Base-by-base conservation (phyloP, 2,113 vertebrate species). In the Platysteira castanea region DNA sequence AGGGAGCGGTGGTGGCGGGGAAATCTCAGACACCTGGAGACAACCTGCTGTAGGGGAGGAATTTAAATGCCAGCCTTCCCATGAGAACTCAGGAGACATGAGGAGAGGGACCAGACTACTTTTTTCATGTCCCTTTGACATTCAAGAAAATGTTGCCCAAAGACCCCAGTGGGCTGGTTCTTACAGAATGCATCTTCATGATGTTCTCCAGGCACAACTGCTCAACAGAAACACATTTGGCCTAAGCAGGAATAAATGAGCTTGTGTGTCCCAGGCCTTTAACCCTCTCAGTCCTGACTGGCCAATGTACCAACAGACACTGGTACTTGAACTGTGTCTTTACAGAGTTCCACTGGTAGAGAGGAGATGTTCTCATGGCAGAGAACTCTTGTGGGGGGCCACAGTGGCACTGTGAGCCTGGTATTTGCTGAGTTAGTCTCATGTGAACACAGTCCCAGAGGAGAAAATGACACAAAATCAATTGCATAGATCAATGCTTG, bases 401-500 rank as follows among this genome's bases (percentile, higher is more conserved):
- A 78, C 5, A 2, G 28, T 52, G 23, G 26, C 65, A 53, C 87
- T 84, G 61, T 56, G 28, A 87, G 49, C 52, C 75, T 68, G 49
- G 15, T 42, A 87, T 92, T 90, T 93, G 53, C 52, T 69, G 79
- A 80, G 42, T 75, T 74, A 61, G 63, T 95, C 79, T 90, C 82
- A 59, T 87, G 79, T 46, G 76, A 84, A 90, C 35, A 53, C 26
- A 20, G 10, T 82, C 41, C 37, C 65, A 33, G 79, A 84, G 80
- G n/a, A 95, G 35, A 91, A 86, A 84, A 64, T 46, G 44, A 53
- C 79, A 90, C 47, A 76, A 92, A 96, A 93, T 95, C 95, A 81
- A 88, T 96, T 63, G 52, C 35, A 68, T 16, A 86, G 82, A 88
- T 96, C 95, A 54, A 95, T 96, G 90, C 44, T 42, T 89, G 65